Conservation (phyloP, 1,140 invertebrate genomes). For the Wasmannia auropunctata region DNA sequence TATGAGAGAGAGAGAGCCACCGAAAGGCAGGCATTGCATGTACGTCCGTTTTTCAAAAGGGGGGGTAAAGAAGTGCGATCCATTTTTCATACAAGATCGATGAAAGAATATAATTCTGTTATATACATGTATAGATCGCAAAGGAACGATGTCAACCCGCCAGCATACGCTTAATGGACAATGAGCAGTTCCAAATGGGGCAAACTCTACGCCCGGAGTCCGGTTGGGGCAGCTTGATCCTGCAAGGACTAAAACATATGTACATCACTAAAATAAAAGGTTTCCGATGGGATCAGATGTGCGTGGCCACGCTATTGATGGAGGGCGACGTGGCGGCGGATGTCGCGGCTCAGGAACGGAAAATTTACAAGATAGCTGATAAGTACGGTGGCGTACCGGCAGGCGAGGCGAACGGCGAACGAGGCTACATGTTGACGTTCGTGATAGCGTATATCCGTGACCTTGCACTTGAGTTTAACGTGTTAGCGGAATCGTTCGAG, state of each 20-base stretch:
- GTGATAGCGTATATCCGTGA: slow-evolving; percentile 99
- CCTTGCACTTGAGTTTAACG: slow-evolving; percentile 94
- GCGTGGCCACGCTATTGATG: slow-evolving; percentile 97
- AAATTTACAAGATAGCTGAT: slow-evolving; percentile 93
- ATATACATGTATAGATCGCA: slow-evolving; percentile 84
- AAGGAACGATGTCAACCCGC: slow-evolving; percentile 94
- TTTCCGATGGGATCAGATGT: slow-evolving; percentile 93
- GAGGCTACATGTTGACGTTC: slow-evolving; percentile 98
- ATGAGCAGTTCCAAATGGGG: slow-evolving; percentile 98
- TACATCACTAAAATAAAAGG: slow-evolving; percentile 97
- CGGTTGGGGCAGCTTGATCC: slow-evolving; percentile 89
- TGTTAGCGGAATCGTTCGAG: slow-evolving; percentile 98
- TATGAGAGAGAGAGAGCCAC: background rate
- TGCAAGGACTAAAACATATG: slow-evolving; percentile 94
- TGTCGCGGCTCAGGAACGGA: slow-evolving; percentile 91
- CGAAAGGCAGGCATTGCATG: background rate
- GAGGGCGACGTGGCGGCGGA: slow-evolving; percentile 91
- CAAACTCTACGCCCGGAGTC: slow-evolving; percentile 93
- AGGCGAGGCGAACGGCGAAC: slow-evolving; percentile 96
- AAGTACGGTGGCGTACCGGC: slow-evolving; percentile 92
- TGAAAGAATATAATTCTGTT: background rate
- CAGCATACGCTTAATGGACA: slow-evolving; percentile 98
- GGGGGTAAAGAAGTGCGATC: background rate
- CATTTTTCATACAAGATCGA: background rate
- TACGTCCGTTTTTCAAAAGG: background rate